These are phyloP conservation scores for Myiozetetes cayanensis DNA, from an alignment of 2,113 vertebrate species.

Conservation along the genomic window DNA sequence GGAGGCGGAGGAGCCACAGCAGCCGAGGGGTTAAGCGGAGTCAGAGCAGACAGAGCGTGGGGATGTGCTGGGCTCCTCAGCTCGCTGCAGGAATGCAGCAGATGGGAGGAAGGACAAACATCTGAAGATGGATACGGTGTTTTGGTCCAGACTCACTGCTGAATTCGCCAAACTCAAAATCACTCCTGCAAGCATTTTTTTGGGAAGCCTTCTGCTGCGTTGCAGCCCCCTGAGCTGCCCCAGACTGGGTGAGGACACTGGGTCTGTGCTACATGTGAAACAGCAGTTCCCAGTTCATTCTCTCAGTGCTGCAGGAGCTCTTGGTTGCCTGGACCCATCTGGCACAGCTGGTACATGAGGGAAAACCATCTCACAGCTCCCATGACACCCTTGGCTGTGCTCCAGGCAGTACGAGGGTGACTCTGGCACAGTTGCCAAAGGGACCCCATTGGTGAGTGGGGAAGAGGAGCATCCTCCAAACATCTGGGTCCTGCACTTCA, in stretches of 20 bases:
- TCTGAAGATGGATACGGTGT: background rate
- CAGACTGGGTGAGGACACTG: fast-evolving
- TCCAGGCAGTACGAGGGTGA: fast-evolving
- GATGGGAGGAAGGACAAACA: constrained; percentile 35
- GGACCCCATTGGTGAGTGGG: fast-evolving
- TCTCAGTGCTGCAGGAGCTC: background rate
- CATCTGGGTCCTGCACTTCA: background rate
- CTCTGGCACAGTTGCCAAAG: background rate
- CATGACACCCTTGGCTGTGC: fast-evolving
- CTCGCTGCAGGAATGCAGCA: background rate
- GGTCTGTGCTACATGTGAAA: fast-evolving
- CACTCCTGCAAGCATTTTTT: background rate
- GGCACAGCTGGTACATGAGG: fast-evolving
- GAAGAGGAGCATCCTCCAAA: background rate
- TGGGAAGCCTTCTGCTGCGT: background rate
- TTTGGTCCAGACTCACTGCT: background rate
- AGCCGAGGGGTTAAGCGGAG: background rate
- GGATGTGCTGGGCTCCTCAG: background rate
- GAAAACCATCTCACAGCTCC: background rate
- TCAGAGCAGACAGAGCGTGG: background rate
- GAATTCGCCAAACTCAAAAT: background rate
- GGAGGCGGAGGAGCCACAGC: background rate
- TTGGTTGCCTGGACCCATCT: fast-evolving
- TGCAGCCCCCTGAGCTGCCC: background rate
- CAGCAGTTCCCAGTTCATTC: background rate